Base-by-base conservation (phyloP, 2,888 invertebrate genomes). In the Watsonalla cultraria region DNA sequence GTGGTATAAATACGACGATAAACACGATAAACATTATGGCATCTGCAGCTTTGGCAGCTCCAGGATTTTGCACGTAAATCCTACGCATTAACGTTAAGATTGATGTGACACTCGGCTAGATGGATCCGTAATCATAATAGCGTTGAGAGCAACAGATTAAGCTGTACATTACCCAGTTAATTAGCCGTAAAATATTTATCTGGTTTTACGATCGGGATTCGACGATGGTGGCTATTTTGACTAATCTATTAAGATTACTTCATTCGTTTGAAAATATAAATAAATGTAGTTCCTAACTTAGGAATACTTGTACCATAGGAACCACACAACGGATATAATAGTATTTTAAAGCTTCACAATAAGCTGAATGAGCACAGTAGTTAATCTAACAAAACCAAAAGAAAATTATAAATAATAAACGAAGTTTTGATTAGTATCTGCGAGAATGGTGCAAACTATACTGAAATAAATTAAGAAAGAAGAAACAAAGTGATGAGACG, bases 31-130 rank as follows among this genome's bases (percentile, higher is more conserved):
- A 37, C 37, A 37, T 37, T 37, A 37, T 37, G 37, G 7, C 37
- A 37, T 37, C 37, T 37, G 5, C 5, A 37, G 8, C 47, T 13
- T 33, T 48, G 13, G 7, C 34, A 35, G 47, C 13, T 48, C 13
- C 13, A n/a, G 35, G 34, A 35, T 48, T 7, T 35, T 5, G 35
- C 11, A 34, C 47, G 35, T 33, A 37, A 42, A 42, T 5, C 42
- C 42, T 13, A 48, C 48, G 14, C 48, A 48, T 48, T 48, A 48
- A 37, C 48, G 48, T 37, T 15, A 14, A 49, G 49, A 49, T 49
- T 37, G 49, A 49, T 49, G 39, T 49, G 49, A 49, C 49, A 49
- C 15, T 49, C 9, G 14, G 11, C 14, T 39, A 49, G 37, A 49
- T 37, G 37, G 48, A 48, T 37, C 37, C 13, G 37, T 14, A 39